Evolutionary conservation across 2,888 invertebrate species (phyloP).

Genomic region (Spialia ferax): DNA sequence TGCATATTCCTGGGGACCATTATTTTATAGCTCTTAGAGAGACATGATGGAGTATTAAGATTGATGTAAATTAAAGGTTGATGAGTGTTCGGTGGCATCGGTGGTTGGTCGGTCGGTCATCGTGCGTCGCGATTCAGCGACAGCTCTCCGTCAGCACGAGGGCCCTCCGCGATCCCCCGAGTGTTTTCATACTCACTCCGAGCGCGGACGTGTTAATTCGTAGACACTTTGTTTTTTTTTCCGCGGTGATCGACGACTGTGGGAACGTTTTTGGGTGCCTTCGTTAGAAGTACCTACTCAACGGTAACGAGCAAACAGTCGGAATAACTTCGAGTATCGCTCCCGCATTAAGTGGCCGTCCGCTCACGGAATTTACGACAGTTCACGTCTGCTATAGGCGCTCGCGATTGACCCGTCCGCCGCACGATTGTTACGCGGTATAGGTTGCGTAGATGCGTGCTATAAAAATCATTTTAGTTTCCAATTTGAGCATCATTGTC

Average conservation of each 20-base stretch:
- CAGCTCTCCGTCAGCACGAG: slow-evolving; percentile 81
- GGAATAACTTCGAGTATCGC: slow-evolving; percentile 76
- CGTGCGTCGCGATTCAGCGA: slow-evolving; percentile 54
- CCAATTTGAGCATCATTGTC: slow-evolving; percentile 83
- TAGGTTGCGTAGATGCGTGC: slow-evolving; percentile 57
- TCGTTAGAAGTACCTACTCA: slow-evolving; percentile 81
- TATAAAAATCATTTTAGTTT: slow-evolving; percentile 81
- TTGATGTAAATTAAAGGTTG: slow-evolving; percentile 78
- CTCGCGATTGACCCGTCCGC: slow-evolving; percentile 67
- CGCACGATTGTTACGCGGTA: slow-evolving; percentile 59
- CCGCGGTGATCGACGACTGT: slow-evolving; percentile 84
- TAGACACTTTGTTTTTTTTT: slow-evolving; percentile 83
- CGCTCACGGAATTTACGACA: slow-evolving; percentile 78
- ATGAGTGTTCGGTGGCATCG: slow-evolving; percentile 61
- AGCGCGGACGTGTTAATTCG: slow-evolving; percentile 85
- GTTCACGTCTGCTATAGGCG: slow-evolving; percentile 66
- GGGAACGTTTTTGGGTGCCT: slow-evolving; percentile 83
- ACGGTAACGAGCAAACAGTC: slow-evolving; percentile 83
- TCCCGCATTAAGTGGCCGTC: slow-evolving; percentile 79
- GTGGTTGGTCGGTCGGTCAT: slow-evolving; percentile 41
- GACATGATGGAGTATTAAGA: slow-evolving; percentile 64
- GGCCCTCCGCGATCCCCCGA: slow-evolving; percentile 76
- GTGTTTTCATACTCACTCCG: slow-evolving; percentile 85
- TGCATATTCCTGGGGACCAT: slow-evolving; percentile 63
- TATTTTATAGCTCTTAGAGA: slow-evolving; percentile 59